These are phyloP conservation scores for Psittacara wagleri DNA, from an alignment of 2,113 vertebrate species.

Conservation along the genomic window DNA sequence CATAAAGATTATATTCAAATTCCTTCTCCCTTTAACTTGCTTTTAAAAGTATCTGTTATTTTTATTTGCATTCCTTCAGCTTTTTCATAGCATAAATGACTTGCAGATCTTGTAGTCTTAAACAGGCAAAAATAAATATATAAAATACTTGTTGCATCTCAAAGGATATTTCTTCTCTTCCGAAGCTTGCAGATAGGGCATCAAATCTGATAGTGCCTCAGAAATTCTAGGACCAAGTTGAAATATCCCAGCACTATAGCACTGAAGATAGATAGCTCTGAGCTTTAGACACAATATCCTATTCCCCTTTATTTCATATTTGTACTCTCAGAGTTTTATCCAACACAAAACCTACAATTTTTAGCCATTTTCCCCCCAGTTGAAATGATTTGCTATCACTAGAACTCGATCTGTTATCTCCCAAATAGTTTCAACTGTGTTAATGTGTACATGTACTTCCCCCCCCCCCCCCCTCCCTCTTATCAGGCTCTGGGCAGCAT, in stretches of 20 bases:
- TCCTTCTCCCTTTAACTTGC: background rate
- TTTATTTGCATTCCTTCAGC: background rate
- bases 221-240: background rate
- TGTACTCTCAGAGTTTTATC: slow-evolving; percentile 1
- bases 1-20: background rate
- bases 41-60: background rate
- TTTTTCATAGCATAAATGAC: background rate
- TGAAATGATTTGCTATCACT: slow-evolving; percentile 77
- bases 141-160: slow-evolving; percentile 52
- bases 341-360: slow-evolving; percentile 41
- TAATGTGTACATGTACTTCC: slow-evolving; percentile 75
- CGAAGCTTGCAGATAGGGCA: background rate
- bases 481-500: slow-evolving; percentile 93
- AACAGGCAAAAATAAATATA: background rate
- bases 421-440: slow-evolving; percentile 81
- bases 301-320: background rate
- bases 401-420: slow-evolving; percentile 82
- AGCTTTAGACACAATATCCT: background rate
- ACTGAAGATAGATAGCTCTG: background rate
- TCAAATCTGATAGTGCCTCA: background rate
- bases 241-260: background rate
- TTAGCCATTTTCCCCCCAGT: slow-evolving; percentile 62
- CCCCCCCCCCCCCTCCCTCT: slow-evolving; percentile 22
- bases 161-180: background rate
- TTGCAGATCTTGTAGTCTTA: background rate